A percentile compares a stretch with the other conserved stretches of the same genome.
Evolutionary conservation across 2,113 vertebrate genomes (phyloP).

Genomic region (Eonycteris spelaea): DNA sequence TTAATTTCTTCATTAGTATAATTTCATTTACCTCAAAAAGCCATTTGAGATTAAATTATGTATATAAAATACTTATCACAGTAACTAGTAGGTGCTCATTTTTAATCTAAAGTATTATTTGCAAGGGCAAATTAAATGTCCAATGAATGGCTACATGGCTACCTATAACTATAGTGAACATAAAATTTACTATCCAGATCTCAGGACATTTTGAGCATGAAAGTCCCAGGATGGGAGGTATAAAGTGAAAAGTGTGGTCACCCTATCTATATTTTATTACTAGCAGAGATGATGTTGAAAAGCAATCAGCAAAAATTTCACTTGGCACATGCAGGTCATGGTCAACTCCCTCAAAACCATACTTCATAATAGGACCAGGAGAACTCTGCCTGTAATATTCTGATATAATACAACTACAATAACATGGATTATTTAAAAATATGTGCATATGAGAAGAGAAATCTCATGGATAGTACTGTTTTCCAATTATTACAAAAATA

Average conservation of each 20-base stretch:
- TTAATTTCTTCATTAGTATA: neutral
- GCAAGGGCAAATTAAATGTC: neutral
- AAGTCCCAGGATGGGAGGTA: rapidly evolving
- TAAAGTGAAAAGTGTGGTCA: neutral
- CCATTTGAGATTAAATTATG: neutral
- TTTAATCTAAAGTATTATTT: neutral
- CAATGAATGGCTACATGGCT: rapidly evolving
- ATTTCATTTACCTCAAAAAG: neutral
- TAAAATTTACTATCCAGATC: neutral
- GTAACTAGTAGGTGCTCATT: neutral
- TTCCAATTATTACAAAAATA: constrained; percentile 6
- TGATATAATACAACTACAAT: neutral
- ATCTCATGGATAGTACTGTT: neutral
- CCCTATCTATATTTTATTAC: neutral
- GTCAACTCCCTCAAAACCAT: neutral
- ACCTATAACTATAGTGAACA: neutral
- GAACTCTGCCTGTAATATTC: neutral
- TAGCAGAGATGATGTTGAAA: neutral
- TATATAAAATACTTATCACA: neutral
- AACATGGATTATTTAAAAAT: neutral
- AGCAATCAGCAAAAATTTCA: neutral
- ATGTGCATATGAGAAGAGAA: neutral
- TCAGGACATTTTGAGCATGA: neutral
- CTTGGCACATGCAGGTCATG: no score
- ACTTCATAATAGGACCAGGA: rapidly evolving